Percentiles rank a stretch among this genome's conserved stretches.
Evolutionary conservation across 2,113 vertebrate species (phyloP).

Genomic region (Heptranchias perlo): DNA sequence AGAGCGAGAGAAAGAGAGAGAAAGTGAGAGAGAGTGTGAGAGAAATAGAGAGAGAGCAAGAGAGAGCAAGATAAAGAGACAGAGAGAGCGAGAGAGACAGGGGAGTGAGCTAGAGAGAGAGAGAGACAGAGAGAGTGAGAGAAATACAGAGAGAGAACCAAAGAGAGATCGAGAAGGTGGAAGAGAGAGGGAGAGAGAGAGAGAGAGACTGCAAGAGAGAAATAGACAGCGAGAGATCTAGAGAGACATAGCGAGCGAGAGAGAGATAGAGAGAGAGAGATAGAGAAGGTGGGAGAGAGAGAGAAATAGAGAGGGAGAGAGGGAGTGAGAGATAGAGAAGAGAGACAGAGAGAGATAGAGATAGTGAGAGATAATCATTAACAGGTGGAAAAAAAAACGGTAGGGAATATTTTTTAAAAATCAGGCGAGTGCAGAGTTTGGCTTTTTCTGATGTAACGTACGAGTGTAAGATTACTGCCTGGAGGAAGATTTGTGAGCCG

Average conservation of each 20-base stretch:
- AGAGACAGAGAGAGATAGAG: neutral
- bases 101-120: neutral
- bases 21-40: neutral
- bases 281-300: neutral
- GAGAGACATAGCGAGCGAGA: neutral
- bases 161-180: neutral
- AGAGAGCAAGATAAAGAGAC: neutral
- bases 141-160: neutral
- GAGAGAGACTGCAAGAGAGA: neutral
- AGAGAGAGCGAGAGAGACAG: neutral
- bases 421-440: neutral
- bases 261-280: neutral
- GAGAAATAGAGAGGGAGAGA: neutral
- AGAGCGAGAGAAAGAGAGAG: neutral
- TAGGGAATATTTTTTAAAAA: neutral
- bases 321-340: neutral
- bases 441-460: neutral
- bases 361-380: neutral
- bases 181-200: no score
- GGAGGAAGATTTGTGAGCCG: neutral
- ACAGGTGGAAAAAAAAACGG: neutral
- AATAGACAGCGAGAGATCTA: neutral
- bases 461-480: conserved; percentile 16
- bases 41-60: neutral
- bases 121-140: neutral